Evolutionary conservation across 1,140 invertebrate genomes (phyloP).

Genomic region (Cotesia glomerata): DNA sequence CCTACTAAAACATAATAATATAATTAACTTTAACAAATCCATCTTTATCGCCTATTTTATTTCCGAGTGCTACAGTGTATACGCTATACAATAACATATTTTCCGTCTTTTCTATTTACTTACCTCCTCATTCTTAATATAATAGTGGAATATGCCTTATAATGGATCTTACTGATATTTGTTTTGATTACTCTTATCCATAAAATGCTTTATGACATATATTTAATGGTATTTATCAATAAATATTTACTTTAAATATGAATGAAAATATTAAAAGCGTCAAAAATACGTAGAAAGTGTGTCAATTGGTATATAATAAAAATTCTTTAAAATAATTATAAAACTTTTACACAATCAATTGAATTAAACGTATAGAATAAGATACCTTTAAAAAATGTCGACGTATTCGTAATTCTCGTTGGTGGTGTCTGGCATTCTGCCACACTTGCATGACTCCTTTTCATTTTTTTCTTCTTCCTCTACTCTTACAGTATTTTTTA

Average conservation of each 20-base stretch:
- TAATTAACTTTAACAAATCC: not conserved
- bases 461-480: not conserved
- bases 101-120: no score
- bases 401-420: slow-evolving; percentile 13
- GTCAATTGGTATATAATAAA: not conserved
- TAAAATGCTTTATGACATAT: no score
- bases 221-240: not conserved
- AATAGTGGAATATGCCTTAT: no score
- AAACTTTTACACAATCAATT: slow-evolving; percentile 45
- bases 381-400: slow-evolving; percentile 39
- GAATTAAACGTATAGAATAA: slow-evolving; percentile 51
- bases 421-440: slow-evolving; percentile 39
- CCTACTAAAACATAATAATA: not conserved
- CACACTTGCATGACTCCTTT: slow-evolving; percentile 36
- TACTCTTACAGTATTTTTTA: slow-evolving; percentile 20
- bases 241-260: not conserved
- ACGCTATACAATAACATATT: no score
- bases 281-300: not conserved
- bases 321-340: slow-evolving; percentile 41
- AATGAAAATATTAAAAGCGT: not conserved
- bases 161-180: no score
- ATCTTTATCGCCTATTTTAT: not conserved
- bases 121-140: no score
- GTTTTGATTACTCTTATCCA: no score
- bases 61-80: no score